A percentile compares a stretch with the other conserved stretches of the same genome.
These are phyloP conservation scores for Trichacis sp. DNA, from an alignment of 2,888 invertebrate species.

Conservation along the genomic window DNA sequence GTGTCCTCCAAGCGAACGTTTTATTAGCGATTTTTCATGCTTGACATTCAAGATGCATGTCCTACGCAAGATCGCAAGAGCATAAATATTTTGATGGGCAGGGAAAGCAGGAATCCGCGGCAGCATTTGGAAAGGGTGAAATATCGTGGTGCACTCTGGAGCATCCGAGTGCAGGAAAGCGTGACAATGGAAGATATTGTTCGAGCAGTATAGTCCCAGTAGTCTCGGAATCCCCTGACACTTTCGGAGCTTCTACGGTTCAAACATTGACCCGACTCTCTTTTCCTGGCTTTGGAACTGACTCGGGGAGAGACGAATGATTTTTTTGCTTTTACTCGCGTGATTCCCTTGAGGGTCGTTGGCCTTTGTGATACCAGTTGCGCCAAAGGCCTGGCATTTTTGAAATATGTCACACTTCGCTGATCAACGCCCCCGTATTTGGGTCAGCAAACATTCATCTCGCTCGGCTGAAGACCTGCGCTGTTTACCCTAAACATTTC, in stretches of 20 bases:
- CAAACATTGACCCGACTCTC: conserved; percentile 8
- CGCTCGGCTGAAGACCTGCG: no score
- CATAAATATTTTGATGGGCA: no score
- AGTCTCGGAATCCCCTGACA: neutral
- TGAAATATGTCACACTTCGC: no score
- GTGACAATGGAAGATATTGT: neutral
- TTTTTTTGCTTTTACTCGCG: conserved; percentile 3
- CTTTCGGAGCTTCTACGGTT: conserved; percentile 12
- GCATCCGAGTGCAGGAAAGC: neutral
- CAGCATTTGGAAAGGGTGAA: no score
- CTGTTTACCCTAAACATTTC: no score
- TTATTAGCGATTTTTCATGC: no score
- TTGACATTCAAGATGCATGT: no score
- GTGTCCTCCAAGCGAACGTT: no score
- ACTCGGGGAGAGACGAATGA: no score
- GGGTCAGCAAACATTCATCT: neutral
- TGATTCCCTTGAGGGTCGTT: conserved; percentile 7
- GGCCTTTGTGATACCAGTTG: neutral
- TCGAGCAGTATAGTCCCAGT: neutral
- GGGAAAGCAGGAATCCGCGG: no score
- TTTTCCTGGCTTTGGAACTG: conserved; percentile 13
- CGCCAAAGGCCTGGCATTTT: no score
- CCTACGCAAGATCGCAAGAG: no score
- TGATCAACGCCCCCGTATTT: neutral
- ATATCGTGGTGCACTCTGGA: neutral